Conservation (phyloP, 2,797 vertebrate genomes). For the Distichodus sexfasciatus region DNA sequence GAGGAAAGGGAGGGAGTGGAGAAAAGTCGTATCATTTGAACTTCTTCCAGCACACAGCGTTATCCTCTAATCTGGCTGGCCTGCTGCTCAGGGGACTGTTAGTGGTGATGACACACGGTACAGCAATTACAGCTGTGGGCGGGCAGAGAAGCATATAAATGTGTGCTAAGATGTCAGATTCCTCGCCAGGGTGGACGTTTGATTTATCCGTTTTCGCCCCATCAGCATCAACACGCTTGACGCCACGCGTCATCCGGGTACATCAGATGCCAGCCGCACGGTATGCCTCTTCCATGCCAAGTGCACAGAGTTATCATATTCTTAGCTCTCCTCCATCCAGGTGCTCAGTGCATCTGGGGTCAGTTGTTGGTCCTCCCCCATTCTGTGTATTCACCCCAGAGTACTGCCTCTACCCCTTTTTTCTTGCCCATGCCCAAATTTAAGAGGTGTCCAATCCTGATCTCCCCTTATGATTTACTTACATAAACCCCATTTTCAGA, state of each 20-base stretch:
- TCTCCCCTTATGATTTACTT: no score
- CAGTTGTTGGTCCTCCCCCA: not conserved
- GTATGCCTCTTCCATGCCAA: conserved; percentile 48
- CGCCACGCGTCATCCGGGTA: conserved; percentile 58
- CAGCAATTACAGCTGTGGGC: conserved; percentile 24
- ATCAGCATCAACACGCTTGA: conserved; percentile 65
- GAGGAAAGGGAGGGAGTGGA: not conserved
- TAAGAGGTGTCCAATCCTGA: no score
- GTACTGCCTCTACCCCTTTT: not conserved
- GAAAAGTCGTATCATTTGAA: conserved; percentile 23
- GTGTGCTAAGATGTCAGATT: conserved; percentile 31
- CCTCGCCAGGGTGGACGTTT: conserved; percentile 58
- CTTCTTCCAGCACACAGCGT: conserved; percentile 21
- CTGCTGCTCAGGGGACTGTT: conserved; percentile 21
- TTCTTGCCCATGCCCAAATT: not conserved
- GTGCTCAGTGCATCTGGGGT: conserved; percentile 7
- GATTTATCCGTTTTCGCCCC: conserved; percentile 64
- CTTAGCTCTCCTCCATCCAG: not conserved
- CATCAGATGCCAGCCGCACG: conserved; percentile 57
- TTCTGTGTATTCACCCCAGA: not conserved
- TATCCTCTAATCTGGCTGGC: conserved; percentile 41
- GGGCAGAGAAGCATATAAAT: conserved; percentile 31
- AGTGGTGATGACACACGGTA: conserved; percentile 31
- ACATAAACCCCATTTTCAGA: not conserved
- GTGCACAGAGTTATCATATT: not conserved